Percentiles rank a stretch among this genome's conserved stretches.
These are phyloP conservation scores for Tamandua tetradactyla DNA, from an alignment of 2,797 vertebrate species.

Conservation along the genomic window DNA sequence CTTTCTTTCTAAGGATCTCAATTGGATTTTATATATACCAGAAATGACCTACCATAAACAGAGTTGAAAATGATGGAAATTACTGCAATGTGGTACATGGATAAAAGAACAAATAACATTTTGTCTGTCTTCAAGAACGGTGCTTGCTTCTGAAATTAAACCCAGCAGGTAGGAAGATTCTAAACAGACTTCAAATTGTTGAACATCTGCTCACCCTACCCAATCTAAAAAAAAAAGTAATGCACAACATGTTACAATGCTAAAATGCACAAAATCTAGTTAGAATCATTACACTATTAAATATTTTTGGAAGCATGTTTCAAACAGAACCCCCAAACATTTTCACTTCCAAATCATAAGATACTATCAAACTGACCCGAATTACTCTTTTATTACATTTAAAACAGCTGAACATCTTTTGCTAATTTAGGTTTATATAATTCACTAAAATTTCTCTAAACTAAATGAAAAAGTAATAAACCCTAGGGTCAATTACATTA, in stretches of 20 bases:
- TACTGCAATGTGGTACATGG: slow-evolving; percentile 38
- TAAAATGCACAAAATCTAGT: slow-evolving; percentile 71
- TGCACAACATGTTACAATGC: slow-evolving; percentile 46
- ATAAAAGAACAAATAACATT: slow-evolving; percentile 73
- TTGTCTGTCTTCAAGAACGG: slow-evolving; percentile 58
- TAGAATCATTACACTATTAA: slow-evolving; percentile 69
- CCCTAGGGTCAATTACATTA: slow-evolving; percentile 11
- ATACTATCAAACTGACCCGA: slow-evolving; percentile 20
- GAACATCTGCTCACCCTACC: slow-evolving; percentile 77
- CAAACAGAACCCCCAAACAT: slow-evolving; percentile 18
- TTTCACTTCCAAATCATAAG: slow-evolving; percentile 47
- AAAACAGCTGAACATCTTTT: slow-evolving; percentile 48
- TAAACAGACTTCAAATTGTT: slow-evolving; percentile 67
- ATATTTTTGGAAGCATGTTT: slow-evolving; percentile 36
- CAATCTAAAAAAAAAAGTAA: slow-evolving; percentile 55
- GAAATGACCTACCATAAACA: slow-evolving; percentile 71
- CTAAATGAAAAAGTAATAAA: slow-evolving; percentile 50
- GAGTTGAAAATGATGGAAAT: slow-evolving; percentile 68
- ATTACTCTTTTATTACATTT: not conserved
- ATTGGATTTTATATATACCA: slow-evolving; percentile 59
- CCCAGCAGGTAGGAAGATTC: slow-evolving; percentile 72
- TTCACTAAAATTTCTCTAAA: slow-evolving; percentile 44
- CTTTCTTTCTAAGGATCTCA: slow-evolving; percentile 38
- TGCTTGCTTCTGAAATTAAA: slow-evolving; percentile 77
- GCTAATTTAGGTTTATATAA: slow-evolving; percentile 25